These are phyloP conservation scores for Temnothorax curvispinosus DNA, from an alignment of 1,140 invertebrate genomes.

Conservation along the genomic window DNA sequence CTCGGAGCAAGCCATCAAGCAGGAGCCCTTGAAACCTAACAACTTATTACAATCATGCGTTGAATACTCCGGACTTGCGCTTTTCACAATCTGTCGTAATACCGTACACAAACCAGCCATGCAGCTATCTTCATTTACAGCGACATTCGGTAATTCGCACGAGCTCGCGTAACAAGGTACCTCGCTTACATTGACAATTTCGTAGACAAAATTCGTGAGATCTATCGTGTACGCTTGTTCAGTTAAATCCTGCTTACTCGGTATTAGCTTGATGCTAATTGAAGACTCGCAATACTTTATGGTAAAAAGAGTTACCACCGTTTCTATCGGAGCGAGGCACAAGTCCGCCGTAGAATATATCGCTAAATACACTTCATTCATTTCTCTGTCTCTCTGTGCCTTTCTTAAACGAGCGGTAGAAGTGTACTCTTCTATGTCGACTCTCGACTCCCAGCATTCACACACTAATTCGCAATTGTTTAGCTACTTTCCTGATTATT, in stretches of 20 bases:
- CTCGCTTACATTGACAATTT: constrained; percentile 73
- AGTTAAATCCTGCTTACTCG: constrained; percentile 39
- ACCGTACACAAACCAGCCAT: constrained; percentile 90
- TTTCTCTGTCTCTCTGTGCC: constrained; percentile 40
- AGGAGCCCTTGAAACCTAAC: constrained; percentile 92
- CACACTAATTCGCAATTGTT: constrained; percentile 84
- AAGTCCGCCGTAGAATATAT: constrained; percentile 73
- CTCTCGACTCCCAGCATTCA: constrained; percentile 49
- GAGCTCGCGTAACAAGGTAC: constrained; percentile 78
- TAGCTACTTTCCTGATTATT: constrained; percentile 88
- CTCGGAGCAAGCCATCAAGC: constrained; percentile 93
- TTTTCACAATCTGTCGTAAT: constrained; percentile 89
- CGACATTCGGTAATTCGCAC: constrained; percentile 87
- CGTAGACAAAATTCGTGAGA: constrained; percentile 73
- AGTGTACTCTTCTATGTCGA: neutral
- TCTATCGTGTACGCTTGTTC: constrained; percentile 76
- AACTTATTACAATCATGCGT: constrained; percentile 85
- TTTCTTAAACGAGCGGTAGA: neutral
- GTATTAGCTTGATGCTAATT: constrained; percentile 76
- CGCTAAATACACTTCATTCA: constrained; percentile 82
- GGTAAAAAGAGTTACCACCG: constrained; percentile 80
- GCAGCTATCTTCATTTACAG: constrained; percentile 87
- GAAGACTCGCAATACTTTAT: constrained; percentile 82
- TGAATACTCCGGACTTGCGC: constrained; percentile 57
- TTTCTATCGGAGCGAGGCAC: constrained; percentile 83